These are phyloP conservation scores for Dryocosmus kuriphilus DNA, from an alignment of 2,888 invertebrate species.

Conservation along the genomic window DNA sequence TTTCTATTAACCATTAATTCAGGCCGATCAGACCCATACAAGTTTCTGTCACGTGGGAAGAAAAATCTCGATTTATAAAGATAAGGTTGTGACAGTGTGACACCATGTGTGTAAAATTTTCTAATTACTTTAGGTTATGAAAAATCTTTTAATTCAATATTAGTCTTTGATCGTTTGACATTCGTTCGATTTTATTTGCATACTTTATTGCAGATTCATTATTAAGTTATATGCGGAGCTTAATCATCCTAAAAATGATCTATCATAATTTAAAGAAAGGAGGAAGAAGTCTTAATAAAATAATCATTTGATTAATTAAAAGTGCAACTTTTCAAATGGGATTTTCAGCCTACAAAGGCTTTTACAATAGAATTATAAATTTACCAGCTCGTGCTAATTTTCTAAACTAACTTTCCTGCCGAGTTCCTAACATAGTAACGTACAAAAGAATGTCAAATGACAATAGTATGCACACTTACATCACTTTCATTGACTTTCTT, in stretches of 20 bases:
- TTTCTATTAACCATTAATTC: slow-evolving; percentile 9
- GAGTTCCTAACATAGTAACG: not conserved
- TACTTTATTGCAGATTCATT: not conserved
- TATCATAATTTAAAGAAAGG: not conserved
- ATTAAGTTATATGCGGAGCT: not conserved
- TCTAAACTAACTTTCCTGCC: slow-evolving; percentile 28
- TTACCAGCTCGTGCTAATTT: slow-evolving; percentile 21
- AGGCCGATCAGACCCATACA: too few species aligned
- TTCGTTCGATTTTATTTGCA: not conserved
- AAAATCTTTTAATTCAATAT: not conserved
- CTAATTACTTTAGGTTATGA: not conserved
- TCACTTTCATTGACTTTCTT: slow-evolving; percentile 52
- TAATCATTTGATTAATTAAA: not conserved
- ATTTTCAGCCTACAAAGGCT: not conserved
- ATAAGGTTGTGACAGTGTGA: not conserved
- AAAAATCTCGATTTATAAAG: not conserved
- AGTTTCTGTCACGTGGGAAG: too few species aligned
- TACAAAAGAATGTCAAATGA: slow-evolving; percentile 37
- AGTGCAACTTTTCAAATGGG: not conserved
- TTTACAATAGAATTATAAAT: slow-evolving; percentile 23
- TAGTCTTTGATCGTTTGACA: not conserved
- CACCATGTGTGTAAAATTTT: not conserved
- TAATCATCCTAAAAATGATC: not conserved
- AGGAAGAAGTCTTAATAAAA: too few species aligned
- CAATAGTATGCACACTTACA: slow-evolving; percentile 31